phyloP scores from a whole-genome alignment of 2,797 vertebrate species.

The Hippoglossus hippoglossus region DNA sequence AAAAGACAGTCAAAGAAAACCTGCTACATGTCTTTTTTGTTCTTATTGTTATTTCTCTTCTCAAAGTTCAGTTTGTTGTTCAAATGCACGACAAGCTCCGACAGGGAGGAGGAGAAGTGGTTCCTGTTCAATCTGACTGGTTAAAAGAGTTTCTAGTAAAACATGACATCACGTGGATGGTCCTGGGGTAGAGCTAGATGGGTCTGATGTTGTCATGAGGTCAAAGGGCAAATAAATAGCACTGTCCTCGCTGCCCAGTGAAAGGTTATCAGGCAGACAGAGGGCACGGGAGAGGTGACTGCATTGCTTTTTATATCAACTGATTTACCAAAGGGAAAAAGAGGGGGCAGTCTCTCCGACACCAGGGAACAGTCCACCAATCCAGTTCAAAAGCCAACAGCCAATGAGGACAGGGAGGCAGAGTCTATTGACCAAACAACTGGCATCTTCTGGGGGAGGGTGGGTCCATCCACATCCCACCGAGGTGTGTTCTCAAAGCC shows the following conservation, averaged over 20 bases:
- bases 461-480: slow-evolving; percentile 64
- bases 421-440: slow-evolving; percentile 61
- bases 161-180: slow-evolving; percentile 80
- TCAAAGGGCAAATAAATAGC: slow-evolving; percentile 77
- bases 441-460: slow-evolving; percentile 67
- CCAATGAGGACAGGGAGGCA: slow-evolving; percentile 65
- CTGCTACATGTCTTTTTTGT: slow-evolving; percentile 85
- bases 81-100: slow-evolving; percentile 74
- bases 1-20: slow-evolving; percentile 77
- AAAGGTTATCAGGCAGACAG: slow-evolving; percentile 73
- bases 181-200: slow-evolving; percentile 81
- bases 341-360: slow-evolving; percentile 70
- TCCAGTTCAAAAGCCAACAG: slow-evolving; percentile 75
- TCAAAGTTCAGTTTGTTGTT: slow-evolving; percentile 78
- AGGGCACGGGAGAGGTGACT: slow-evolving; percentile 72
- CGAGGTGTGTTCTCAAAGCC: slow-evolving; percentile 74
- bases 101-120: slow-evolving; percentile 60
- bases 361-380: slow-evolving; percentile 71
- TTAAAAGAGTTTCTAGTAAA: slow-evolving; percentile 80
- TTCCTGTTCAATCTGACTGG: slow-evolving; percentile 74
- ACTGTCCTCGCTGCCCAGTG: slow-evolving; percentile 75
- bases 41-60: slow-evolving; percentile 76
- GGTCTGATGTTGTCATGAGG: slow-evolving; percentile 77
- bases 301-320: slow-evolving; percentile 82
- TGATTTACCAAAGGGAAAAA: slow-evolving; percentile 81